These are phyloP conservation scores for Forficula auricularia DNA, from an alignment of 1,140 invertebrate species.

Conservation along the genomic window DNA sequence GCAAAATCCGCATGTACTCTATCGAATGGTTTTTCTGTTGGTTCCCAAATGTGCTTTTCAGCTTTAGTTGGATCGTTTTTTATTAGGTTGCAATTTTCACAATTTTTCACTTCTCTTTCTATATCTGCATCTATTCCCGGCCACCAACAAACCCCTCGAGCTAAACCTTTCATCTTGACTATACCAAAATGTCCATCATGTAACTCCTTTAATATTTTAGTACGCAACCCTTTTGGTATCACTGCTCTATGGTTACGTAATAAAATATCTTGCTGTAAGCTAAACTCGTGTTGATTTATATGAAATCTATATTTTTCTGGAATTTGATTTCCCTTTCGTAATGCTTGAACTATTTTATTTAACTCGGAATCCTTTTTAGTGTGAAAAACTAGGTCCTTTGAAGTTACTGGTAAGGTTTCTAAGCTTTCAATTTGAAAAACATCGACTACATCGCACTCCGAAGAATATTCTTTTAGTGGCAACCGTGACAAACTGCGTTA, in stretches of 20 bases:
- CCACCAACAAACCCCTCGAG: conserved; percentile 12
- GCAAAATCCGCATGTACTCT: conserved; percentile 1
- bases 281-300: conserved; percentile 2
- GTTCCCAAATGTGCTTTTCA: too few relatives aligned
- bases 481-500: conserved; percentile 19
- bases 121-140: neutral
- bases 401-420: conserved; percentile 3
- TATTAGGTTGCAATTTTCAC: too few relatives aligned
- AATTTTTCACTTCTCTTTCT: too few relatives aligned
- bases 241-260: conserved; percentile 9
- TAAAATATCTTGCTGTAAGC: conserved; percentile 7
- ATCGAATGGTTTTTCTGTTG: neutral
- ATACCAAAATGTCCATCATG: conserved; percentile 9
- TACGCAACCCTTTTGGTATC: neutral
- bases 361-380: neutral
- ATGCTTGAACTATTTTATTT: neutral
- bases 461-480: neutral
- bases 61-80: too few relatives aligned
- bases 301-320: too few relatives aligned
- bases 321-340: neutral
- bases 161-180: conserved; percentile 7
- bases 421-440: conserved; percentile 4
- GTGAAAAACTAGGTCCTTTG: neutral
- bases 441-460: neutral
- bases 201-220: conserved; percentile 4